Evolutionary conservation across 2,797 vertebrate genomes (phyloP).

Genomic region (Centropyge bicolor): DNA sequence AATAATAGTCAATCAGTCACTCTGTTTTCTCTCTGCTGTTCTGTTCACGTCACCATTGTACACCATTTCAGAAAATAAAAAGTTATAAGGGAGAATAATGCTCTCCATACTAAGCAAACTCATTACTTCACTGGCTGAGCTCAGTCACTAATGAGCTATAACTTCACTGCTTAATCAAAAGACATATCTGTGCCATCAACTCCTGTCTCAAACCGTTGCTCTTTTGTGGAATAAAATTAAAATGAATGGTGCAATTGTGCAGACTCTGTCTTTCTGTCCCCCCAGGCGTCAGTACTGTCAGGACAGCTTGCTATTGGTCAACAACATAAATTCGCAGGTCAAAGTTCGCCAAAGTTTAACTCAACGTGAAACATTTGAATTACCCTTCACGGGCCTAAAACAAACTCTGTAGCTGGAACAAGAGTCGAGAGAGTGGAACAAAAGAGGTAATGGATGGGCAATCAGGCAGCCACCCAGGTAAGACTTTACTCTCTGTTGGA

Average conservation of each 20-base stretch:
- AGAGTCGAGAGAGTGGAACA: constrained; percentile 20
- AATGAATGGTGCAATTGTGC: no score
- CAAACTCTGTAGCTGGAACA: constrained; percentile 22
- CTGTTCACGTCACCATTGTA: not conserved
- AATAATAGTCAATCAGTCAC: not conserved
- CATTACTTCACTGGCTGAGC: not conserved
- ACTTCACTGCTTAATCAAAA: not conserved
- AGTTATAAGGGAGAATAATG: not conserved
- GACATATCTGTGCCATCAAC: not conserved
- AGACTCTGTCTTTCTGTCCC: not conserved
- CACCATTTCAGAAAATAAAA: not conserved
- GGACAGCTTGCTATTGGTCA: not conserved
- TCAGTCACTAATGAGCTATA: not conserved
- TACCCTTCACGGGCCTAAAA: constrained; percentile 10
- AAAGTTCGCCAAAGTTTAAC: not conserved
- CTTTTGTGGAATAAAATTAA: not conserved
- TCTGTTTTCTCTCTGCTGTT: not conserved
- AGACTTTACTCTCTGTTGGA: constrained; percentile 49
- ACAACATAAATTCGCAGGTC: rapidly evolving
- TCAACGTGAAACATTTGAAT: not conserved
- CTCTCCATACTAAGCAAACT: not conserved
- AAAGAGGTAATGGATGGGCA: constrained; percentile 43
- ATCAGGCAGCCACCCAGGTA: constrained; percentile 53
- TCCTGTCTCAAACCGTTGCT: not conserved
- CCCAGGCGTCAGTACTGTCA: not conserved